Evolutionary conservation across 2,888 invertebrate species (phyloP).

Genomic region (Cataglyphis albicans): DNA sequence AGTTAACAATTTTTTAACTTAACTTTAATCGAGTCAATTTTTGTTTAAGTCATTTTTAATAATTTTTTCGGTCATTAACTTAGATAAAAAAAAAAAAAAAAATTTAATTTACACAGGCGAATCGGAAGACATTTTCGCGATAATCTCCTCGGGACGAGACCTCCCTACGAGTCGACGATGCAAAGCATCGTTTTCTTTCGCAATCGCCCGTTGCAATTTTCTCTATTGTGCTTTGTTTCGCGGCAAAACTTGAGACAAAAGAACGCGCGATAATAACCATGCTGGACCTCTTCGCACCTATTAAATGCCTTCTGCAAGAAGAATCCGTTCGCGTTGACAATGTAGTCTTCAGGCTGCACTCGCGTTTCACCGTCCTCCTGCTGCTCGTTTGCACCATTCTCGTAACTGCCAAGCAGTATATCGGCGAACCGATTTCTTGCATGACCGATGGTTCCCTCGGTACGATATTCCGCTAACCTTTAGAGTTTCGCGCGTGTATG

Average conservation of each 20-base stretch:
- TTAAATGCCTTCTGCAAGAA: constrained; percentile 72
- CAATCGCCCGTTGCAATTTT: constrained; percentile 16
- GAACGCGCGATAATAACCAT: constrained; percentile 62
- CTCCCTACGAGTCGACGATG: background rate
- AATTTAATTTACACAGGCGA: too few species aligned
- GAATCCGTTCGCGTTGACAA: constrained; percentile 73
- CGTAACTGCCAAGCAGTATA: constrained; percentile 80
- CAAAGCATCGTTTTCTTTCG: background rate
- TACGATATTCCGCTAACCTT: constrained; percentile 47
- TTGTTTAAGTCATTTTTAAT: too few species aligned
- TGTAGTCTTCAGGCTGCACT: constrained; percentile 78
- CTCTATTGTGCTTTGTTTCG: constrained; percentile 51
- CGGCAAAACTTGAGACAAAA: constrained; percentile 19
- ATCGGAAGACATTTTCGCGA: background rate
- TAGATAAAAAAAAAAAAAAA: too few species aligned
- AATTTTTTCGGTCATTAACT: too few species aligned
- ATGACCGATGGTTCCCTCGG: constrained; percentile 75
- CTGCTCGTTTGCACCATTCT: constrained; percentile 77
- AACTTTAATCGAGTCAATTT: too few species aligned
- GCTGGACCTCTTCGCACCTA: constrained; percentile 77
- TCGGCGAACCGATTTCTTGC: constrained; percentile 83
- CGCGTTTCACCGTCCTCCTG: constrained; percentile 77
- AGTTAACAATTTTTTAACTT: too few species aligned
- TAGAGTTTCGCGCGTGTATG: background rate
- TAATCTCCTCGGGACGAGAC: background rate